phyloP scores from a whole-genome alignment of 2,113 vertebrate genomes.

The Oceanodroma tethys region DNA sequence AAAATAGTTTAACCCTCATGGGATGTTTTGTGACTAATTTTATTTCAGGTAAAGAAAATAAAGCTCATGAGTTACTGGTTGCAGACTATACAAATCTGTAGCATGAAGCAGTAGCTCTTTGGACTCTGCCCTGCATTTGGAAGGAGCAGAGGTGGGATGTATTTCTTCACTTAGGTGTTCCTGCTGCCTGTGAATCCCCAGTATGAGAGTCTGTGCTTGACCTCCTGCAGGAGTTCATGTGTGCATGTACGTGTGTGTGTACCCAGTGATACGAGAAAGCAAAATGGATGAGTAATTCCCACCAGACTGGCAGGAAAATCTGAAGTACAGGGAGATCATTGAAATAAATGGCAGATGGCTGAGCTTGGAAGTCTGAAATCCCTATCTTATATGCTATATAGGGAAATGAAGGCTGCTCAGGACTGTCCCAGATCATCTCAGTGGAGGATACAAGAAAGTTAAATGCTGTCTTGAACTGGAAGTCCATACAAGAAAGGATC shows the following conservation, averaged over 20 bases:
- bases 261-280: not conserved
- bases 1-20: not conserved
- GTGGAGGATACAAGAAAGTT: not conserved
- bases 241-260: accelerated
- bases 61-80: not conserved
- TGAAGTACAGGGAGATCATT: not conserved
- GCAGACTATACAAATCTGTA: not conserved
- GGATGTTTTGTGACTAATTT: not conserved
- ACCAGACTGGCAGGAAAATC: not conserved
- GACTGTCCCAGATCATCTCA: not conserved
- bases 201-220: not conserved
- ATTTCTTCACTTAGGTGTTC: not conserved
- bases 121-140: not conserved
- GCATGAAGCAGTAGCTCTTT: not conserved
- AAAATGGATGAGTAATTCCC: not conserved
- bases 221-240: not conserved
- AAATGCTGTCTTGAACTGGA: not conserved
- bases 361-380: not conserved
- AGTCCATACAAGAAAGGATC: not conserved
- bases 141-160: not conserved
- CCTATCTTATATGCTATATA: not conserved
- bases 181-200: not conserved
- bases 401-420: not conserved
- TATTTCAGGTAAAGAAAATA: not conserved
- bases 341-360: not conserved